Base-by-base conservation (phyloP, 1,140 invertebrate genomes). In the Lanistes nyassanus region DNA sequence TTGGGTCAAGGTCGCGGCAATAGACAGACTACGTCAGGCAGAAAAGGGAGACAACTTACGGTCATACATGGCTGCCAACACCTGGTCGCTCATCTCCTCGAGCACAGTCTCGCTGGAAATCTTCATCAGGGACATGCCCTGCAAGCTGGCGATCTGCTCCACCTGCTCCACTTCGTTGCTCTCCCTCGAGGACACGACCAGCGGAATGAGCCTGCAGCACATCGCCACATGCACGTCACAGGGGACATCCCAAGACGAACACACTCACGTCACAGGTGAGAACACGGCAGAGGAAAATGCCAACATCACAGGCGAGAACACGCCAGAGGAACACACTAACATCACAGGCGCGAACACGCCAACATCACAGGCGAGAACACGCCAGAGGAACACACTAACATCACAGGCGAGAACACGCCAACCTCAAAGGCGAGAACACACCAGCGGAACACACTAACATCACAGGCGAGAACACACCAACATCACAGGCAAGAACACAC, bases 131-230 rank as follows among this genome's bases (percentile, higher is more conserved):
- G 79, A 79, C 5, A 84, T 73, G 13, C 82, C 82, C 64, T 87
- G 86, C 3, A 78, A 37, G 21, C 76, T 60, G 16, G 86, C 86
- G 60, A 87, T 86, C 55, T 76, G 80, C 55, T 86, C 81, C 9
- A 87, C 29, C 55, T 76, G 80, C 47, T 86, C 81, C 9, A 87
- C 29, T 64, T 87, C 86, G 31, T 73, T 69, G 13, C 82, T 71
- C 36, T 83, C 79, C n/a, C 82, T 56, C 42, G 85, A 56, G 9
- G 77, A 76, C 5, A 87, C 76, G 13, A 80, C 84, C 36, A 87
- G 76, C 0, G 86, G 86, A 56, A 87, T 78, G 55, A 86, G 76
- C 58, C 78, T 79, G 70, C 1, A 7, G 56, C 9, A n/a, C 23
- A 60, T 23, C 13, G 51, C 2, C 29, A 26, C 29, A 26, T 7